Evolutionary conservation across 2,797 vertebrate species (phyloP), one percentile per base, ranked within the genome.

Genomic region (Atherinosoma microstoma): DNA sequence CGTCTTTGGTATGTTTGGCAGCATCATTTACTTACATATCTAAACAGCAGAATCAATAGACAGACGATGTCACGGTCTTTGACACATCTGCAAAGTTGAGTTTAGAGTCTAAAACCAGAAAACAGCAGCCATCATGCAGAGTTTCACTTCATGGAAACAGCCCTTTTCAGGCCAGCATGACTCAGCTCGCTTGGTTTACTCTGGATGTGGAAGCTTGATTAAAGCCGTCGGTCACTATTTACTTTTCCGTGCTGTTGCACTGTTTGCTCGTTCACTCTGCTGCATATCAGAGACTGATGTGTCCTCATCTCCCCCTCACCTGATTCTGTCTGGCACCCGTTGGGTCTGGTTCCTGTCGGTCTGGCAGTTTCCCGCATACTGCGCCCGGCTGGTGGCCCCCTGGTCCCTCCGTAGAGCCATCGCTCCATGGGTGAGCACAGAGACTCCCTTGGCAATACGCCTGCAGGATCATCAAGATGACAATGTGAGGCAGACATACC

Each of bases 401-500:
- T 94, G 96, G 90, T 98, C 96, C 29, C 95, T 87, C 59, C 96
- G 91, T 70, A 98, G 90, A 15, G 97, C 96, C 93, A 97, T 96
- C 22, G 97, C 97, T 0, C 97, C 97, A 13, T 96, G 96, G 78
- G 97, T 96, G 76, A 98, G 95, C 24, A 98, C 96, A 0, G 96
- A 97, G 35, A 98, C 97, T 0, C 97, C 97, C 76, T 96, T 97
- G 42, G 91, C 96, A 18, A 98, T 96, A 0, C 97, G 93, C 71
- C 92, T 94, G 87, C 59, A 53, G 77, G 82, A 83, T 65, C 34
- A 83, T 47, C 32, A 59, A 64, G 58, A 79, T 51, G 30, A 85
- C 51, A 75, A 53, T 22, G 51, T 80, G 67, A 86, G 75, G 47
- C 34, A 6, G 34, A 63, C 58, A 79, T 34, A n/a, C 27, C 0